phyloP scores from a whole-genome alignment of 2,797 vertebrate genomes.

The Enteromius treurensis region DNA sequence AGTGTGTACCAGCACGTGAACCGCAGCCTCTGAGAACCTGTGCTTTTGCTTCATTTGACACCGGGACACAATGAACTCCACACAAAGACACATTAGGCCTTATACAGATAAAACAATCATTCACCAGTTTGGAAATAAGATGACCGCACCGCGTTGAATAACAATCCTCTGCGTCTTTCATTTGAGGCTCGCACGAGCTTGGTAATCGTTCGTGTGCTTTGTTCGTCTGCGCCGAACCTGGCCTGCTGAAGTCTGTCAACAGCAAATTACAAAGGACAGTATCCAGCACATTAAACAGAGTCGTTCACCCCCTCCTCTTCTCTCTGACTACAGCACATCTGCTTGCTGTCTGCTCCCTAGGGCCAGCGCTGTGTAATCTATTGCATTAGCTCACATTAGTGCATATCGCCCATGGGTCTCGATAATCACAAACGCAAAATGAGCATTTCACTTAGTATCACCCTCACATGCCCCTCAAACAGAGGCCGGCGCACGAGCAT shows the following conservation, averaged over 20 bases:
- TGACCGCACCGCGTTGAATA: not conserved
- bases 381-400: constrained; percentile 90
- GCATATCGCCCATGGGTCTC: constrained; percentile 85
- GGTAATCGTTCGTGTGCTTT: not conserved
- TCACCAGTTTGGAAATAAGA: not conserved
- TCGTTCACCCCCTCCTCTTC: constrained; percentile 55
- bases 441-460: constrained; percentile 86
- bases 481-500: constrained; percentile 61
- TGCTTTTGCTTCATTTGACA: not conserved
- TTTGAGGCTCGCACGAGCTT: not conserved
- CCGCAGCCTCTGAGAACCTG: not conserved
- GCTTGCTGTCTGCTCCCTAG: constrained; percentile 78
- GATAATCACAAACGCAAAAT: constrained; percentile 85
- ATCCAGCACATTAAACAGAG: constrained; percentile 73
- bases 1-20: constrained; percentile 67
- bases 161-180: not conserved
- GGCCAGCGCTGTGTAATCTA: constrained; percentile 82
- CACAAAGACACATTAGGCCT: not conserved
- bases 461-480: constrained; percentile 71
- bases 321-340: constrained; percentile 76
- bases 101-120: not conserved
- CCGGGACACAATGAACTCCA: not conserved
- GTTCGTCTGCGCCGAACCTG: constrained; percentile 53
- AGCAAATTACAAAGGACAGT: constrained; percentile 73
- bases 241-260: constrained; percentile 65